Evolutionary conservation across 2,113 vertebrate species (phyloP), one percentile per base, ranked within the genome.

Genomic region (Hymenochirus boettgeri): DNA sequence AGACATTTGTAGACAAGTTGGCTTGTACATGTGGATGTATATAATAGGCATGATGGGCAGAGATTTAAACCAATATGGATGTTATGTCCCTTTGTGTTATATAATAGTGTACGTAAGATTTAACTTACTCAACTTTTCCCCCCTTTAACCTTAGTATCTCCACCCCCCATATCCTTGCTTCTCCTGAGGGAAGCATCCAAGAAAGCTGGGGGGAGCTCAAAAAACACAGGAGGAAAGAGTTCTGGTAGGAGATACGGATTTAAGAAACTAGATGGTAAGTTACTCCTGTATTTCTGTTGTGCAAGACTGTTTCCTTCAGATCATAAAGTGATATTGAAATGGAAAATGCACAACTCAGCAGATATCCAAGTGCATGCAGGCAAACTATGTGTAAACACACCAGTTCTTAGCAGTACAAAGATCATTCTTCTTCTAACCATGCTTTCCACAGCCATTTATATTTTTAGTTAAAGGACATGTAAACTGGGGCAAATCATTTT

Each of bases 181-280:
- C 75, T 80, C 0, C 37, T 86, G 61, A 88, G 96, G 77, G 87
- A 77, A 11, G 94, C 95, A 0, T 95, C 94, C 13, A 99, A 98
- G 77, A 99, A 98, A 74, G 26, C 76, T 0, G 93, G 92, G 2
- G 83, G 89, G 9, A 93, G 88, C 79, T 84, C 85, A 2, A 97
- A 90, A 77, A 97, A 98, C 70, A 11, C 81, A 0, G 95, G 95
- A 6, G 92, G 94, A 9, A 93, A 89, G 39, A 94, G 92, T 57
- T 75, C 87, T 1, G 96, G 95, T 2, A 87, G 78, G 61, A 87
- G 85, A 71, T 94, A 86, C 0, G 95, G 96, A 4, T 86, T 75
- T 72, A 99, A 93, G 77, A 96, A 93, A 74, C 37, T 76, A 2
- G 94, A 99, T 19, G 95, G 96, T 96, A 51, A 75, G 82, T 21